A percentile compares a stretch with the other conserved stretches of the same genome.
Evolutionary conservation across 2,797 vertebrate species (phyloP).

Genomic region (Phrynocephalus forsythii): DNA sequence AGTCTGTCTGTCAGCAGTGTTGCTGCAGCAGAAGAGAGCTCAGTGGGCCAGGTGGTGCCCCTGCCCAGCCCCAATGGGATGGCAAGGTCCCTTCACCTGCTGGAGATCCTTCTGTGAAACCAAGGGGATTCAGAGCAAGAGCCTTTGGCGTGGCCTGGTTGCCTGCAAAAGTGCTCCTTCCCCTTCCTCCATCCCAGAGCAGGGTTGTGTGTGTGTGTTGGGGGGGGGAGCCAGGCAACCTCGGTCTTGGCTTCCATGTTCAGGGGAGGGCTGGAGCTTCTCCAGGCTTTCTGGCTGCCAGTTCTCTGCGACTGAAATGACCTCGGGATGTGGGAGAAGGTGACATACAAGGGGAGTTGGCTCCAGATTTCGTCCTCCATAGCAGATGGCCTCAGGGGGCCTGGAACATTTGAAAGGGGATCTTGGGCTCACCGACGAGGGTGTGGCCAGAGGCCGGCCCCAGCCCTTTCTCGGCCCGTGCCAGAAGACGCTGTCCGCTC

Average conservation of each 20-base stretch:
- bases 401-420: conserved; percentile 18
- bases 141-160: too few species aligned
- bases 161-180: too few species aligned
- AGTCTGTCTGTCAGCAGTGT: too few species aligned
- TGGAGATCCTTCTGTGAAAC: too few species aligned
- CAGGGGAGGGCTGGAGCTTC: not conserved
- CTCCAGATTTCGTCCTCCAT: not conserved
- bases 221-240: not conserved
- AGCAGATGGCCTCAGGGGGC: not conserved
- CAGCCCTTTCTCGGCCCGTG: not conserved
- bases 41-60: too few species aligned
- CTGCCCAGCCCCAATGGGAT: not conserved
- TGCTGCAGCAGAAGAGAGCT: too few species aligned
- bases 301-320: not conserved
- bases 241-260: too few species aligned
- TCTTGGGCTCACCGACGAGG: not conserved
- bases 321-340: not conserved
- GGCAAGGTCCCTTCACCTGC: not conserved
- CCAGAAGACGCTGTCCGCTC: not conserved
- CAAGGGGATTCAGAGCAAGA: not conserved
- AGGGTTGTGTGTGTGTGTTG: too few species aligned
- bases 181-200: not conserved
- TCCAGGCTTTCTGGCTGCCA: not conserved
- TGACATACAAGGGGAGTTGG: not conserved
- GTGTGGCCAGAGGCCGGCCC: not conserved